Base-by-base conservation (phyloP, 2,113 vertebrate genomes). In the Monopterus albus region DNA sequence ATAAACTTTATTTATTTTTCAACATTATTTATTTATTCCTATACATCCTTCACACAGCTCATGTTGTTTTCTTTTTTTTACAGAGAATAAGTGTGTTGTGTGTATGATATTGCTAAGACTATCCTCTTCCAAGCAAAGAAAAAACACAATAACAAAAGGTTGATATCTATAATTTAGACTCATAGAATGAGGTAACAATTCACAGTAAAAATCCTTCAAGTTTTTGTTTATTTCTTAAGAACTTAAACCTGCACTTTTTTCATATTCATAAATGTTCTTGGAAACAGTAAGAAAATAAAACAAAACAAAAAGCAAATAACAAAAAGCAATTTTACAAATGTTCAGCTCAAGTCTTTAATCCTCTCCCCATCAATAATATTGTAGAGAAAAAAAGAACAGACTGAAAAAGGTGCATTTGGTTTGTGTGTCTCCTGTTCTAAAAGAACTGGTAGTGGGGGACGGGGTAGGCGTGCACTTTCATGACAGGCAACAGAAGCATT, bases 401-500 rank as follows among this genome's bases (percentile, higher is more conserved):
- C 67, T 88, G 86, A 81, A 83, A 81, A 77, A 83, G 64, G 75
- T 72, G 69, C 23, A 23, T 82, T 88, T 80, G 79, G 59, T 82
- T 33, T 80, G 76, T n/a, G 18, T 39, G 62, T 92, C 92, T 94
- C 92, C 83, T 95, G 93, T 91, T 92, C 95, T 99, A 98, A 98
- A 98, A 98, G 95, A 98, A 99, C 91, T 96, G 96, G 94, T 97
- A 99, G 94, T 97, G 97, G 90, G 96, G 96, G 91, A 98, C 91
- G 89, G 97, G 95, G 92, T 96, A 99, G 94, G 96, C 92, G 91
- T 97, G 97, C 91, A 98, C 94, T 96, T 99, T 98, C 98, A 99
- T 98, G 95, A 99, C 93, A 91, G 97, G 98, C 93, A 99, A 98
- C 96, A 99, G 97, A 95, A 99, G 94, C 98, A 98, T 98, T 98